phyloP scores from a whole-genome alignment of 2,113 vertebrate species.

The Megaceryle torquata region DNA sequence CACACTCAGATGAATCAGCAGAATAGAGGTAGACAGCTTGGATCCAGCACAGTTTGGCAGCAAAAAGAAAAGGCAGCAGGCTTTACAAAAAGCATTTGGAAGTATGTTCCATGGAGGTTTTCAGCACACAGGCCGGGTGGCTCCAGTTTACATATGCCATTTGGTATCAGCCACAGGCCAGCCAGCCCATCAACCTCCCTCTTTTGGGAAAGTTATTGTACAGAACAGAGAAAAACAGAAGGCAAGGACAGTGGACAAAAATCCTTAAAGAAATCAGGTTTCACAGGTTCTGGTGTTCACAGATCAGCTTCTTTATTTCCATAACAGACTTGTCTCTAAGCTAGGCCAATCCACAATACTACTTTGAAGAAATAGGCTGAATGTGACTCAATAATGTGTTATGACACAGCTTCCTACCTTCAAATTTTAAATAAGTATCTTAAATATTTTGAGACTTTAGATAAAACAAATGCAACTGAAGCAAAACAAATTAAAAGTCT shows the following conservation, averaged over 20 bases:
- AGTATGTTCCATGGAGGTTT: neutral
- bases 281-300: neutral
- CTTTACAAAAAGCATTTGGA: neutral
- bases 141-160: neutral
- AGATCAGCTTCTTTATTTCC: neutral
- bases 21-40: neutral
- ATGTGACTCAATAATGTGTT: neutral
- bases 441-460: neutral
- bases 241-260: neutral
- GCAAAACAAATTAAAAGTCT: neutral
- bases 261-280: neutral
- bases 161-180: neutral
- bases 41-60: neutral
- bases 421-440: neutral
- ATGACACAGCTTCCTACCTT: neutral
- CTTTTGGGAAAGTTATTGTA: neutral
- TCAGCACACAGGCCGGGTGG: neutral
- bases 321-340: neutral
- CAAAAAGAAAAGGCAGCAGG: neutral
- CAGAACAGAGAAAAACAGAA: neutral
- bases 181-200: neutral
- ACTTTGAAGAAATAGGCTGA: neutral
- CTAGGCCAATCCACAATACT: neutral
- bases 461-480: neutral
- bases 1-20: neutral